Base-by-base conservation (phyloP, 2,797 vertebrate genomes). In the Cirrhinus molitorella region DNA sequence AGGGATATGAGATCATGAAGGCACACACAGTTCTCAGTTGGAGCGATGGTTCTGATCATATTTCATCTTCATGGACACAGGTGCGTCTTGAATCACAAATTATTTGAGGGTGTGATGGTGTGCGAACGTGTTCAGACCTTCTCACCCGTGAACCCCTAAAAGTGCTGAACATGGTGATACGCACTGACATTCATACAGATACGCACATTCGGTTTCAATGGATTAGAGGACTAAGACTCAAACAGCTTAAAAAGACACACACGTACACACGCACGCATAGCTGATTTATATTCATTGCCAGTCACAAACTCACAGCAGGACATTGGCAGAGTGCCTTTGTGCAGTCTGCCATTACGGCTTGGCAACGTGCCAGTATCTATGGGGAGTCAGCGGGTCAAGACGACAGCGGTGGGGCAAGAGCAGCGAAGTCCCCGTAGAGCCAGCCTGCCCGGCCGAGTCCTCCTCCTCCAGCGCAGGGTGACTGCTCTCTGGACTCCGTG, bases 251-350 rank as follows among this genome's bases (percentile, higher is more conserved):
- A 81, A 76, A 86, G 43, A 79, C 70, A 80, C 76, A 79, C 80
- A 86, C 68, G 72, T 79, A 82, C 45, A 63, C 59, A 79, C 70
- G 72, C 63, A 83, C 45, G 51, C 79, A 80, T 43, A 80, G 85
- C 87, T 89, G 82, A 85, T 89, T 89, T 89, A 89, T 87, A 89
- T 89, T 86, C 83, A 85, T 85, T 87, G 75, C 83, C 86, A 87
- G 86, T 87, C 85, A 88, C 86, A 86, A 81, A 83, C 87, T 88
- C 86, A 71, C 84, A 87, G 85, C 83, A 89, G 86, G 86, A 84
- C 88, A 81, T 83, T 88, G 84, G 86, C 89, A 85, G 68, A 85
- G 85, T 86, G 88, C 86, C 89, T 85, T 86, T 83, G 85, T 86
- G 85, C 84, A 67, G 87, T 74, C 86, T 88, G 88, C 86, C 88